phyloP scores from a whole-genome alignment of 1,140 invertebrate genomes.

The Bombus huntii region DNA sequence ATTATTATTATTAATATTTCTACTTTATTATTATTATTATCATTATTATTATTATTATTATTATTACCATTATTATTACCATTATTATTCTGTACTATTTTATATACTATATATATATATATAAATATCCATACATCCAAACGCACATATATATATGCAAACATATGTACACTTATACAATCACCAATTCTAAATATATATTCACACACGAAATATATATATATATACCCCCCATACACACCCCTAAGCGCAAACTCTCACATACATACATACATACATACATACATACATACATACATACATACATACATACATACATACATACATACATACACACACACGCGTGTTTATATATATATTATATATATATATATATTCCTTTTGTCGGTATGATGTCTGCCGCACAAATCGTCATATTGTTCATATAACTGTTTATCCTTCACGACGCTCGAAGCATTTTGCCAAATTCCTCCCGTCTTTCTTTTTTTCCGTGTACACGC shows the following conservation, averaged over 20 bases:
- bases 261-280: neutral
- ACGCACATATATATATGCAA: constrained; percentile 51
- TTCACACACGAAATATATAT: constrained; percentile 13
- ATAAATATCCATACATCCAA: neutral
- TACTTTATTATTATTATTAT: constrained; percentile 64
- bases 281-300: neutral
- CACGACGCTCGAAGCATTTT: constrained; percentile 58
- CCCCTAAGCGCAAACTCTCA: neutral
- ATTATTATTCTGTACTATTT: constrained; percentile 69
- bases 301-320: neutral
- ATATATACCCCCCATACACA: neutral
- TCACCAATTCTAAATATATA: constrained; percentile 1
- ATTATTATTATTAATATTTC: constrained; percentile 73
- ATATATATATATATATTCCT: constrained; percentile 17
- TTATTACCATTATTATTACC: constrained; percentile 56
- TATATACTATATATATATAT: constrained; percentile 65
- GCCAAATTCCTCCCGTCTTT: constrained; percentile 35
- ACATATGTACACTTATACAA: constrained; percentile 55
- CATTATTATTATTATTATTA: constrained; percentile 58
- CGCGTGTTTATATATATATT: constrained; percentile 34
- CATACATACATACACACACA: neutral
- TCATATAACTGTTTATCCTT: constrained; percentile 51
- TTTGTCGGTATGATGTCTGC: constrained; percentile 65
- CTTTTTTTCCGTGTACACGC: neutral
- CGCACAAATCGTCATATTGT: constrained; percentile 55